A percentile compares a stretch with the other conserved stretches of the same genome.
phyloP scores from a whole-genome alignment of 2,888 invertebrate species.

The Amphipoea oculea region DNA sequence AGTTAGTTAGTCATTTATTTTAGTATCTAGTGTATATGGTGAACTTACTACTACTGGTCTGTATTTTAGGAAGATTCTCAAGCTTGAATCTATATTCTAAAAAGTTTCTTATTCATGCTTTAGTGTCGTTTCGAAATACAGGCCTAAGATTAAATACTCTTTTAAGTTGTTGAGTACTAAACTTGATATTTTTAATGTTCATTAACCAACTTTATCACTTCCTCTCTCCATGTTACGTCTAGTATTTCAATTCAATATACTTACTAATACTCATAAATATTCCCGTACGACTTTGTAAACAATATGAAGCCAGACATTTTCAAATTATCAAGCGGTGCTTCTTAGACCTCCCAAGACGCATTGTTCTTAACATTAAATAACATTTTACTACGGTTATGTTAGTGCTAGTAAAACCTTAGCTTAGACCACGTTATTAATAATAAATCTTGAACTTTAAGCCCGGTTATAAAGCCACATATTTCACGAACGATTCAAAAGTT shows the following conservation, averaged over 20 bases:
- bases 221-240: constrained; percentile 28
- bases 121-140: background rate
- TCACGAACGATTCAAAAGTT: constrained; percentile 35
- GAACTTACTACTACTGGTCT: too few relatives aligned
- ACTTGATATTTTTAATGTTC: background rate
- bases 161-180: background rate
- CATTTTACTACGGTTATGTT: constrained; percentile 39
- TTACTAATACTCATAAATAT: constrained; percentile 46
- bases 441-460: constrained; percentile 19
- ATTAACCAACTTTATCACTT: constrained; percentile 30
- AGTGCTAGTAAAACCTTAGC: constrained; percentile 53
- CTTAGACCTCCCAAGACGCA: constrained; percentile 58
- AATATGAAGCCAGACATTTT: constrained; percentile 52
- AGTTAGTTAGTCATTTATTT: too few relatives aligned
- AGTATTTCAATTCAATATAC: constrained; percentile 38
- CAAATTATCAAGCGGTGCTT: constrained; percentile 54
- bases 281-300: constrained; percentile 42
- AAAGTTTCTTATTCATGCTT: background rate
- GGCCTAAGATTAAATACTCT: background rate
- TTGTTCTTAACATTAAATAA: constrained; percentile 43
- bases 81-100: background rate
- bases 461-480: constrained; percentile 24
- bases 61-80: background rate
- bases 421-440: constrained; percentile 34
- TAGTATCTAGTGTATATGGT: too few relatives aligned